Base-by-base conservation (phyloP, 2,797 vertebrate genomes). In the Florisuga fusca region DNA sequence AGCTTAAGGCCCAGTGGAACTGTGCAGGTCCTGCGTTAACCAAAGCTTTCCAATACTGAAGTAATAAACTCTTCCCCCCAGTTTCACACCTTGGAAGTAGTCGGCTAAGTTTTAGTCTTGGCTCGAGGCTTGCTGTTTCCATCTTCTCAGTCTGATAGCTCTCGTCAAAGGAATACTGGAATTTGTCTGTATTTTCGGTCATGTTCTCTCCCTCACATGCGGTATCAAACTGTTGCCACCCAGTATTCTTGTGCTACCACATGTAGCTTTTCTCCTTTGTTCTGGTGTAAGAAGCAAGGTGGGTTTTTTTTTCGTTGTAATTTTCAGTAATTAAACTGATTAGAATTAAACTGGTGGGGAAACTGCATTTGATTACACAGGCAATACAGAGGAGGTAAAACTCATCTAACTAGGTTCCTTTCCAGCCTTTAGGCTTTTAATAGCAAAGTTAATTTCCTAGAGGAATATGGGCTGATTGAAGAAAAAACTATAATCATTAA, bases 291-390 rank as follows among this genome's bases (percentile, higher is more conserved):
- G 78, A 90, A 91, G 48, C 71, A 69, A 84, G 53, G 21, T n/a
- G n/a, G 2, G 0, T 2, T 41, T 90, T 29, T n/a, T 41, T 61
- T 21, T 27, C 0, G 1, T 93, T 86, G 77, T 91, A 96, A 96
- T 96, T 96, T 95, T 95, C 91, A 96, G 92, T 94, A 96, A 95
- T 92, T 96, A 96, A 96, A 97, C 72, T 97, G 95, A 96, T 96
- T 94, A 94, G 90, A 96, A 96, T 96, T 95, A 95, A 95, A 95
- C 93, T 96, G 84, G 84, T 94, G 88, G 87, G 91, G 94, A 96
- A 96, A 91, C 87, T 93, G 87, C 87, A 89, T 94, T 94, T 96
- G 93, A 95, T 96, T 97, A 94, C 91, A 89, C 77, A 95, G 93
- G 94, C 95, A 96, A 76, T 91, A 91, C 38, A 84, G 87, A 66